Conservation (phyloP, 2,888 invertebrate genomes). For the Diplolepis rosae region DNA sequence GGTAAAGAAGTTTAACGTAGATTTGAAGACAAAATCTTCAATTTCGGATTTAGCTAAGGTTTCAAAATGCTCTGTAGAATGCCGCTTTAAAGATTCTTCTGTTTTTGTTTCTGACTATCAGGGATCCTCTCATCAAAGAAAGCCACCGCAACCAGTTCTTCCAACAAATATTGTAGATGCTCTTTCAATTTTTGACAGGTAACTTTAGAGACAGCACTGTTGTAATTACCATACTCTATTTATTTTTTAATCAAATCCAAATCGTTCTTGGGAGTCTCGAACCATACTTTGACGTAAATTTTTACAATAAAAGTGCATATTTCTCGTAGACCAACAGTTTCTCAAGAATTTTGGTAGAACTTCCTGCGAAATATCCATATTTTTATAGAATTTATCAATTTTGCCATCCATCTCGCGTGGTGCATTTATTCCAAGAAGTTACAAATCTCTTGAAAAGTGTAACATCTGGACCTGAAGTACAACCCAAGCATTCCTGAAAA, state of each 20-base stretch:
- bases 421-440: slow-evolving; percentile 49
- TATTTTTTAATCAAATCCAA: slow-evolving; percentile 45
- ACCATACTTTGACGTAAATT: slow-evolving; percentile 47
- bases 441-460: slow-evolving; percentile 25
- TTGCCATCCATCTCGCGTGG: slow-evolving; percentile 57
- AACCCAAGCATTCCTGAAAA: not conserved
- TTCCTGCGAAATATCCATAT: slow-evolving; percentile 51
- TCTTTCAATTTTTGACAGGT: slow-evolving; percentile 30
- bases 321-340: slow-evolving; percentile 34
- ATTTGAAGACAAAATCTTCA: not conserved
- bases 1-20: not conserved
- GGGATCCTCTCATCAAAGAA: slow-evolving; percentile 23
- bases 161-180: slow-evolving; percentile 8
- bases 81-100: not conserved
- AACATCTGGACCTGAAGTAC: not conserved
- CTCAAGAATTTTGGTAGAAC: slow-evolving; percentile 40
- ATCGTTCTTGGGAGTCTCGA: slow-evolving; percentile 43
- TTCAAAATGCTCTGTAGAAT: not conserved
- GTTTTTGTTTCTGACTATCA: not conserved
- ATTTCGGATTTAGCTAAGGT: not conserved
- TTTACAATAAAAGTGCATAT: slow-evolving; percentile 48
- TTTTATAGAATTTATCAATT: slow-evolving; percentile 54
- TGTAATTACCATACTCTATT: slow-evolving; percentile 30
- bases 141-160: slow-evolving; percentile 8
- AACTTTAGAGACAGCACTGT: slow-evolving; percentile 36